phyloP scores from a whole-genome alignment of 2,113 vertebrate species.

The Amblyopsis rosae region DNA sequence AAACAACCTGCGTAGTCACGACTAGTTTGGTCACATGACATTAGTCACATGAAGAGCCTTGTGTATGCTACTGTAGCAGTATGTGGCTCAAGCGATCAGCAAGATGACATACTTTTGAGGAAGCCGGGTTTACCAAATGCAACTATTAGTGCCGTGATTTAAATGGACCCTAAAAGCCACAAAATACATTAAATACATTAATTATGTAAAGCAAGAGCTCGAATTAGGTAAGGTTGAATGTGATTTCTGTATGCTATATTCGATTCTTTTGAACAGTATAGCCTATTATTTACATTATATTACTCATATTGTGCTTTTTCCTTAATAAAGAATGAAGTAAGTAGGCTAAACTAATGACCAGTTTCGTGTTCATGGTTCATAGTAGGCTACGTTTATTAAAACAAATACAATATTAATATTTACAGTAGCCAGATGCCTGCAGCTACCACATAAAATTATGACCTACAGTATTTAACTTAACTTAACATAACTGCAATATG shows the following conservation, averaged over 20 bases:
- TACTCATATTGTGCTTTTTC: background rate
- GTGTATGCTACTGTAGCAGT: too few relatives aligned
- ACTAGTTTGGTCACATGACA: conserved; percentile 45
- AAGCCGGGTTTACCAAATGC: conserved; percentile 25
- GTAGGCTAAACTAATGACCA: background rate
- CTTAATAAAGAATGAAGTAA: background rate
- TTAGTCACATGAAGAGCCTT: conserved; percentile 40
- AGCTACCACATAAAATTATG: background rate
- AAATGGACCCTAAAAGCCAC: conserved; percentile 35
- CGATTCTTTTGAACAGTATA: background rate
- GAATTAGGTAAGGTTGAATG: background rate
- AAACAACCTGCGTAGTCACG: conserved; percentile 27
- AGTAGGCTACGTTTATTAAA: too few relatives aligned
- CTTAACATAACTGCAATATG: too few relatives aligned
- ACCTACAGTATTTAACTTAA: too few relatives aligned
- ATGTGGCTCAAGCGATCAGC: background rate
- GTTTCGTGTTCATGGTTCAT: background rate
- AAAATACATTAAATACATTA: background rate
- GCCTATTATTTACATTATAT: background rate
- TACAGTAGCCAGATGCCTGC: background rate
- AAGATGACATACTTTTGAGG: conserved; percentile 11
- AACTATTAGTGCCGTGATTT: background rate
- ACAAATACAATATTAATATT: background rate
- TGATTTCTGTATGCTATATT: background rate
- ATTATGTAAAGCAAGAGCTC: background rate